Base-by-base conservation (phyloP, 2,113 vertebrate species). In the Campylorhamphus procurvoides region DNA sequence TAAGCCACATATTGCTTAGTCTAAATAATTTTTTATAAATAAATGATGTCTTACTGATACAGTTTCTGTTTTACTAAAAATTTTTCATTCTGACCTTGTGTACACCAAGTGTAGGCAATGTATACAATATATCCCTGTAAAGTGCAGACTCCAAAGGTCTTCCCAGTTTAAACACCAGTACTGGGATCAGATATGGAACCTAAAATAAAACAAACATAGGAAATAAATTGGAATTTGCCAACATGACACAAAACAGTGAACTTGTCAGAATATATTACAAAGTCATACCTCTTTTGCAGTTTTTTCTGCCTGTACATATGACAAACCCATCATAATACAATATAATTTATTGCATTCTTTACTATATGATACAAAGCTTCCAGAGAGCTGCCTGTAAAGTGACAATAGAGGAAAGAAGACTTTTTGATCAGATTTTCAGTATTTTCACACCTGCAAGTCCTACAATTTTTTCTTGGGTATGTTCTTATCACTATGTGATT, bases 151-250 rank as follows among this genome's bases (percentile, higher is more conserved):
- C 98, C 91, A 98, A 97, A 47, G 98, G 98, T 95, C 95, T 98
- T 79, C 98, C 98, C 95, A 99, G 96, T 81, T 98, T 99, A 96
- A 98, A 99, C 97, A 99, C 85, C 92, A 99, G 97, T 86, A 99
- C 98, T 27, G 98, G 98, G 72, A 99, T 97, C 42, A 99, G 95
- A 96, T 98, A 98, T 24, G 99, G 99, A 39, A 99, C 99, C 99
- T 99, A 97, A 95, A 92, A 96, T 59, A 89, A 89, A 97, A 80
- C 25, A 79, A 66, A 92, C 53, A 33, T 6, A 62, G 23, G 14
- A 95, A 96, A 86, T 17, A 40, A 90, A 82, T 79, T 49, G 7
- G 10, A 78, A 56, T 37, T 39, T 73, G 33, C 23, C 40, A 50
- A 56, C 12, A 31, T 0, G 0, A 35, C 33, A 37, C 9, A 73